Evolutionary conservation across 2,113 vertebrate species (phyloP).

Genomic region (Sinocyclocheilus anshuiensis): DNA sequence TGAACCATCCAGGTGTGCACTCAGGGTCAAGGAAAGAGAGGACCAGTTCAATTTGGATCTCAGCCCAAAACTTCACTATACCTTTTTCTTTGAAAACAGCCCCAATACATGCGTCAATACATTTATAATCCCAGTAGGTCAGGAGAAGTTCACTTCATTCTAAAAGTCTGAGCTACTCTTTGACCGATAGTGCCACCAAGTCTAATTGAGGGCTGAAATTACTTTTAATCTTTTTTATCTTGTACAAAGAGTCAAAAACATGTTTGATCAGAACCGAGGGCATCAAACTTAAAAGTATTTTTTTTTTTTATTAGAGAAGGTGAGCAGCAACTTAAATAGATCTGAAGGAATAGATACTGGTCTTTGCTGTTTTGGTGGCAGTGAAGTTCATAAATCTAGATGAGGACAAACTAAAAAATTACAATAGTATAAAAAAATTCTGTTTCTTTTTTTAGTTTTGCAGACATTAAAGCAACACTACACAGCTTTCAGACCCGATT

Average conservation of each 20-base stretch:
- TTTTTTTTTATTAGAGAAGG: background rate
- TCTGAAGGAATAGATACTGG: too few species aligned
- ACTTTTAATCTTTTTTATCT: constrained; percentile 19
- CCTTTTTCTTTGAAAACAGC: background rate
- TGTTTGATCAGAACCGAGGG: constrained; percentile 8
- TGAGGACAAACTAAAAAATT: too few species aligned
- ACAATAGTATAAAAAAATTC: too few species aligned
- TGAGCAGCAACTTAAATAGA: too few species aligned
- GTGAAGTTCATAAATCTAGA: too few species aligned
- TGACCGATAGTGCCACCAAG: background rate
- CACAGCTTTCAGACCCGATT: too few species aligned
- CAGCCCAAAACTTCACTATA: background rate
- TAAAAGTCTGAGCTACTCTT: constrained; percentile 5
- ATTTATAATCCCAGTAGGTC: background rate
- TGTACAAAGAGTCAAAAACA: constrained; percentile 23
- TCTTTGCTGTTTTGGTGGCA: too few species aligned
- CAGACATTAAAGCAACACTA: too few species aligned
- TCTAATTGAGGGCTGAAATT: constrained; percentile 26
- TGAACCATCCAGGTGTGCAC: background rate
- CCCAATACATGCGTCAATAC: background rate
- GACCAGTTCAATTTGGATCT: background rate
- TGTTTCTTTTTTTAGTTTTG: too few species aligned
- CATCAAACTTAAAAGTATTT: constrained; percentile 1
- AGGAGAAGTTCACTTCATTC: background rate
- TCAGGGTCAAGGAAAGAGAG: constrained; percentile 8